phyloP scores from a whole-genome alignment of 1,140 invertebrate genomes.

The Eriocheir sinensis region DNA sequence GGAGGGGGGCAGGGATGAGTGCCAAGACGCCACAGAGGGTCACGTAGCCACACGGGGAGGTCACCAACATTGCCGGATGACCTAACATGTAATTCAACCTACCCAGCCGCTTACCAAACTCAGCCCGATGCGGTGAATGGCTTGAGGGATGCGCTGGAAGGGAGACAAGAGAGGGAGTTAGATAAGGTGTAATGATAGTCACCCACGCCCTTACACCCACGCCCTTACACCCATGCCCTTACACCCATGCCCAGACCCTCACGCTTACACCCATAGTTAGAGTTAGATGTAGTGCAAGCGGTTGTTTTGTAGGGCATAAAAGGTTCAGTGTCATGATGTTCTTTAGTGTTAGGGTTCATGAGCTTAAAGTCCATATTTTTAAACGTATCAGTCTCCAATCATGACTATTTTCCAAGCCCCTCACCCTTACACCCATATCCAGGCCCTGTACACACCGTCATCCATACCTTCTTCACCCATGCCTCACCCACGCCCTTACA shows the following conservation, averaged over 20 bases:
- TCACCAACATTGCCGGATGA: constrained; percentile 54
- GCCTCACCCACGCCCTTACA: no score
- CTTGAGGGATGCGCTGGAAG: constrained; percentile 78
- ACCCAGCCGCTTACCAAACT: constrained; percentile 80
- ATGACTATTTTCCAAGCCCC: no score
- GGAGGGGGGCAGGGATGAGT: constrained; percentile 34
- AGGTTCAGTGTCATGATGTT: neutral
- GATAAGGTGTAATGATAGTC: neutral
- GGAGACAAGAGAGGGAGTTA: constrained; percentile 53
- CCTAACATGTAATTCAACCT: constrained; percentile 73
- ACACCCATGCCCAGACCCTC: neutral
- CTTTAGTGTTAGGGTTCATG: no score
- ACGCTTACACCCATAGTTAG: neutral
- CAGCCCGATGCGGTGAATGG: constrained; percentile 79
- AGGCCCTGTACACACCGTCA: no score
- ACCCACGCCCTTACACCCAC: neutral
- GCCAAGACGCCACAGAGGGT: constrained; percentile 55
- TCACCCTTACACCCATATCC: no score
- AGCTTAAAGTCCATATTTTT: no score
- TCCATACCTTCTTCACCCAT: no score
- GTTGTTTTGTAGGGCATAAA: no score
- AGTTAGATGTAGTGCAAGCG: neutral
- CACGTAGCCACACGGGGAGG: constrained; percentile 61
- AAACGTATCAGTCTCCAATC: no score
- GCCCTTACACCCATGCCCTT: neutral